Evolutionary conservation across 2,797 vertebrate genomes (phyloP), one percentile per base, ranked within the genome.

Genomic region (Rhynchonycteris naso): DNA sequence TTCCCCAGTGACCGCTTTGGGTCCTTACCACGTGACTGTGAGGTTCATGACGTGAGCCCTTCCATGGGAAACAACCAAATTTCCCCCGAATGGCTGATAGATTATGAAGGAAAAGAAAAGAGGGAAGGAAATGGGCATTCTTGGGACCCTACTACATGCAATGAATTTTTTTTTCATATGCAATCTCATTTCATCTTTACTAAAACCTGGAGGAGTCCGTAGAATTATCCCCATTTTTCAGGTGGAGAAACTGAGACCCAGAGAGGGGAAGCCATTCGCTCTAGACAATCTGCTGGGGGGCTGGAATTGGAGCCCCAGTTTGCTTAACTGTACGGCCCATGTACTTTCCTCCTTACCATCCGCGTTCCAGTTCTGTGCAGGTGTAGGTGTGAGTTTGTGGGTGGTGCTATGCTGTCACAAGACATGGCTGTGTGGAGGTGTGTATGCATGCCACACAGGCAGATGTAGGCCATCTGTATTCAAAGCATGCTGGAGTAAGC

Each of bases 231-330:
- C 74, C 68, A 84, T 52, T 90, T 76, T 82, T 82, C 38, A 26
- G 82, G 79, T 82, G 66, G 61, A 68, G 58, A 93, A 82, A 92
- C 74, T 88, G 82, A 90, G 74, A 33, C 63, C 47, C 38, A 7
- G 56, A 58, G 16, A 14, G 47, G 21, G 30, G n/a, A 50, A 59
- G 87, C 26, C 5, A 15, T 59, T 21, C 71, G 2, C 28, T 78
- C n/a, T 26, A 52, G 52, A 58, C 54, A 43, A 2, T 18, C 18
- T 26, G 26, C 54, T 61, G 75, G 30, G 14, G 30, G 58, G 28
- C 30, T 86, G 76, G 38, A 52, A 54, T 0, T 1, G 71, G 65
- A 82, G 30, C n/a, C 82, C 68, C 3, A 13, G 54, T 43, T 66
- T 24, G 30, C 87, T 66, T 30, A 10, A 16, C 26, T 58, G 54